Conservation (phyloP, 2,888 invertebrate species). For the Gibbula magus region DNA sequence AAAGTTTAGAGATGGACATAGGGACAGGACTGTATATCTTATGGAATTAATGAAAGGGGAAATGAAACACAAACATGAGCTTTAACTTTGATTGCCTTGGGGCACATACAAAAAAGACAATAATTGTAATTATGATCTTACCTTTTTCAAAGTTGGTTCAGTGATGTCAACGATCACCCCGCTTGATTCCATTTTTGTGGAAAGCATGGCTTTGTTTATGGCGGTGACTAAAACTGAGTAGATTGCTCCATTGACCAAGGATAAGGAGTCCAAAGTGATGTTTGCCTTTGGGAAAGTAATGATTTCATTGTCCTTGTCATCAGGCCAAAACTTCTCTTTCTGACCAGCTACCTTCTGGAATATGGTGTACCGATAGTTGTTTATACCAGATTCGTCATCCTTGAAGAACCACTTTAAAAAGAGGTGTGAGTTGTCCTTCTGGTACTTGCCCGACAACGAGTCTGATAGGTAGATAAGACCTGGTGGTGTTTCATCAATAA, state of each 20-base stretch:
- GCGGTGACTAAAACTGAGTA: slow-evolving; percentile 55
- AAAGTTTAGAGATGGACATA: too few species aligned
- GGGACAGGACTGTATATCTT: too few species aligned
- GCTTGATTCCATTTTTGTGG: slow-evolving; percentile 49
- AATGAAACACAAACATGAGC: too few species aligned
- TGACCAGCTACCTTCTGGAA: slow-evolving; percentile 44
- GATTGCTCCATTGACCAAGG: slow-evolving; percentile 44
- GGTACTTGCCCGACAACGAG: slow-evolving; percentile 28
- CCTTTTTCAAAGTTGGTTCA: slow-evolving; percentile 49
- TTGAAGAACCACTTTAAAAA: slow-evolving; percentile 47
- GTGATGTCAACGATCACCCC: slow-evolving; percentile 58
- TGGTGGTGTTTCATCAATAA: slow-evolving; percentile 60
- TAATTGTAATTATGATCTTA: slow-evolving; percentile 18
- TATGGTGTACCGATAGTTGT: slow-evolving; percentile 47
- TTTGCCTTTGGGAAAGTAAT: neutral
- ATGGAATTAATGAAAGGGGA: too few species aligned
- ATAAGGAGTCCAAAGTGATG: slow-evolving; percentile 28
- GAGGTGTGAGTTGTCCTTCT: slow-evolving; percentile 38
- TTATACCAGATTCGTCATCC: slow-evolving; percentile 53
- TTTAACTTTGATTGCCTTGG: too few species aligned
- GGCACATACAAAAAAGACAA: too few species aligned
- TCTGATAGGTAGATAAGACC: slow-evolving; percentile 27
- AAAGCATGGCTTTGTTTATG: slow-evolving; percentile 48
- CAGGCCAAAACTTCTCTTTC: slow-evolving; percentile 50
- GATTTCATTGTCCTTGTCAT: slow-evolving; percentile 16